Base-by-base conservation (phyloP, 2,888 invertebrate genomes). In the Oscheius onirici region DNA sequence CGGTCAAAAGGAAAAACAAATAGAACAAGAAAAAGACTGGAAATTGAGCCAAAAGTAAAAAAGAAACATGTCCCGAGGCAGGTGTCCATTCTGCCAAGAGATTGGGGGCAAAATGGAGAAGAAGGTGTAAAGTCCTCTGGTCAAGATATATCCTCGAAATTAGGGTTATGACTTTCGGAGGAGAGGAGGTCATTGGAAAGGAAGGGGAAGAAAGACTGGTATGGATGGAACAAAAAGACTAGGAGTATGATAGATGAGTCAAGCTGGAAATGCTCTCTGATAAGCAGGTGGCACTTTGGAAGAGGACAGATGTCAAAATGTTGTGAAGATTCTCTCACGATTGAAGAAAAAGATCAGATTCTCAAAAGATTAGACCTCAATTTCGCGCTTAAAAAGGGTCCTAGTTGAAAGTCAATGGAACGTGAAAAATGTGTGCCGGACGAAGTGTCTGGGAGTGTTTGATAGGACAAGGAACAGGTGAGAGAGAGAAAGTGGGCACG, bases 401-500 rank as follows among this genome's bases (percentile, higher is more conserved):
- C n/a, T 51, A 61, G 46, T n/a, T n/a, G 46, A 17, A 46, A 17
- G 17, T n/a, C 15, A 15, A 46, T 15, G 17, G 46, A 46, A 17
- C 15, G 46, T n/a, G 46, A 46, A 17, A 46, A 17, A 46, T 5
- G 46, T 8, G 41, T 15, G 46, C n/a, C n/a, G 46, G 46, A 46
- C n/a, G 13, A 46, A 17, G 13, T n/a, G 46, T 3, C 15, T n/a
- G n/a, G 40, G 49, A 52, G 46, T 40, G 61, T 28, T 41, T 22
- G 34, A 34, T 44, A 58, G 49, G 28, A 28, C 34, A 6, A n/a
- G 34, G 44, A 52, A 54, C 20, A 49, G 44, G 55, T 20, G 34
- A 55, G 26, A 26, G 43, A 28, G 58, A 43, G 28, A 20, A 61
- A 52, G 22, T 65, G 60, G 34, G 43, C 34, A 34, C 61, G 40